Base-by-base conservation (phyloP, 2,888 invertebrate species). In the Meteorus cinctellus region DNA sequence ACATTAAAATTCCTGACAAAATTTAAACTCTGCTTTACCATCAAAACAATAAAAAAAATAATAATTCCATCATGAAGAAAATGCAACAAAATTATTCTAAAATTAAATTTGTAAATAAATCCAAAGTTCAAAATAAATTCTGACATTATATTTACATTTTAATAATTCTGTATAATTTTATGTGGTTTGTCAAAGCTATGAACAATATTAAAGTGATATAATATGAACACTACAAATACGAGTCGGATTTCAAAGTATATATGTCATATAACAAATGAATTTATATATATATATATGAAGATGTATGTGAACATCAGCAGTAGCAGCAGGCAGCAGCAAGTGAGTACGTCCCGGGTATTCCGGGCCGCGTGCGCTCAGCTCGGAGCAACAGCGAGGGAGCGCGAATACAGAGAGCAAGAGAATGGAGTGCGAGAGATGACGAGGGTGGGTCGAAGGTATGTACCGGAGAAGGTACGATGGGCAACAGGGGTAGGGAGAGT, bases 401-500 rank as follows among this genome's bases (percentile, higher is more conserved):
- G 41, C 41, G 10, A 27, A 29, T 41, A 62, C 62, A 74, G 41
- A 59, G 66, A 69, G 60, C 41, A 68, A 41, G 60, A 66, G 51
- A 45, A 45, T 68, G 55, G 73, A 73, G 73, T 31, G 67, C 55
- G 60, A 67, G 74, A 51, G 69, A 69, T 74, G 74, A 63, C 63
- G 69, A 48, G 74, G 69, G 62, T 62, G 62, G 51, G 45, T 65
- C 29, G 65, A 72, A 63, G 66, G 27, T 72, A 48, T 55, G 55
- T 34, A 19, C 19, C 10, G 72, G 74, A 72, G 69, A 68, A 74
- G 70, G 67, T 76, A 72, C 74, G 76, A 70, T 74, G 77, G 69
- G 68, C 45, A 55, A 55, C 55, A 71, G 71, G 78, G 77, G 70
- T 55, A 70, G 76, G 66, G 71, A 76, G 70, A 70, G 72, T 69